Conservation (phyloP, 2,113 vertebrate genomes). For the Myanophis thanlyinensis region DNA sequence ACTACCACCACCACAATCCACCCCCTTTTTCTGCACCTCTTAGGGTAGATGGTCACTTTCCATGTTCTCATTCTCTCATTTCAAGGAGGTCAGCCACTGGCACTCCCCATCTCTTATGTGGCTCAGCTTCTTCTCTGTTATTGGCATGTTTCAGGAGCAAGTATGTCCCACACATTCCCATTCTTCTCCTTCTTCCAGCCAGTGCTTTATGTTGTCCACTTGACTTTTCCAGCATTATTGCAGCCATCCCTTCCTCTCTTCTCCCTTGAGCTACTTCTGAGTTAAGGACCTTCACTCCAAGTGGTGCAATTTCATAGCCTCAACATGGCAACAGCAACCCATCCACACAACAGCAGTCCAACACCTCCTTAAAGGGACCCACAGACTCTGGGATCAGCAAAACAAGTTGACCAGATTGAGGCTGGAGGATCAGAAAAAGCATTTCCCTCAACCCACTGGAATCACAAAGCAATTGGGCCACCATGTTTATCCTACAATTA, state of each 20-base stretch:
- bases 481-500: no score
- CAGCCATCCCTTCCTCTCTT: neutral
- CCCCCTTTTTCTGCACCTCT: neutral
- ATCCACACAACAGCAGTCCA: neutral
- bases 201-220: neutral
- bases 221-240: neutral
- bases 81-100: neutral
- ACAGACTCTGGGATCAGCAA: no score
- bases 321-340: neutral
- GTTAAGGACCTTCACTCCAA: neutral
- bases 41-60: neutral
- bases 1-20: neutral
- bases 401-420: no score
- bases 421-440: no score
- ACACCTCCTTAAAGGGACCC: neutral
- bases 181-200: neutral
- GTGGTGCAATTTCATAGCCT: neutral
- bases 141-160: neutral
- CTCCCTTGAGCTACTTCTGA: neutral
- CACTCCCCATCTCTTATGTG: neutral
- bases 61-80: neutral
- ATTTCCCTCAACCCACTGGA: no score
- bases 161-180: neutral
- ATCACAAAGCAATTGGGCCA: no score
- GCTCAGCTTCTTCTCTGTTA: neutral